Evolutionary conservation across 2,113 vertebrate genomes (phyloP), one percentile per base, ranked within the genome.

Genomic region (Mormoops blainvillei): DNA sequence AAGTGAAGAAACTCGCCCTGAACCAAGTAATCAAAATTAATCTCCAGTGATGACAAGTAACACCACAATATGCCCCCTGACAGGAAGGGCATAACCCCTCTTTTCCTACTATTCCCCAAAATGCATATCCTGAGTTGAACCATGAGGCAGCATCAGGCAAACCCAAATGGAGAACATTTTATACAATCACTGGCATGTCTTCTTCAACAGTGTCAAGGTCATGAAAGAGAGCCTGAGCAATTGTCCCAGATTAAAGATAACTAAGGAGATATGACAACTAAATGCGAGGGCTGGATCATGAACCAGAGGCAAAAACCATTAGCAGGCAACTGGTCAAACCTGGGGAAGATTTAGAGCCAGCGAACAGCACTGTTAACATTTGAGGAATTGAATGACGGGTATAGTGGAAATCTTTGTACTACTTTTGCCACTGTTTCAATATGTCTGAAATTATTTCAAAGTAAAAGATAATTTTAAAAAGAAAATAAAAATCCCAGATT

Each of bases 51-150:
- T 1, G 36, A 77, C 77, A 56, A 18, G 8, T 10, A 1, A 0
- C 4, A 2, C 13, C 4, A 4, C 6, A 28, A 1, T 0, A 7
- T 4, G 28, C 22, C 20, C 43, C 83, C 14, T 43, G 54, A 3
- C n/a, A 31, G 31, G 33, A 14, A 50, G 6, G 33, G 36, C n/a
- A 52, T 41, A 7, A 1, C 3, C 12, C 22, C 10, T 0, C 52
- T 13, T 82, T 20, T 31, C 63, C 3, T 4, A 11, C 52, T 18
- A 24, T 0, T 12, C n/a, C 16, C 9, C 4, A 2, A 63, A 18
- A 28, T 2, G 11, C 7, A 19, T 6, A 18, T 10, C 45, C n/a
- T 7, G 43, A 50, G 52, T 31, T 5, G 11, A 76, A n/a, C 36
- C 63, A 28, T 5, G 28, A 80, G 77, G 54, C 81, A 54, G 13